These are phyloP conservation scores for Phoenoteleia sp. DNA, from an alignment of 2,888 invertebrate genomes.

Conservation along the genomic window DNA sequence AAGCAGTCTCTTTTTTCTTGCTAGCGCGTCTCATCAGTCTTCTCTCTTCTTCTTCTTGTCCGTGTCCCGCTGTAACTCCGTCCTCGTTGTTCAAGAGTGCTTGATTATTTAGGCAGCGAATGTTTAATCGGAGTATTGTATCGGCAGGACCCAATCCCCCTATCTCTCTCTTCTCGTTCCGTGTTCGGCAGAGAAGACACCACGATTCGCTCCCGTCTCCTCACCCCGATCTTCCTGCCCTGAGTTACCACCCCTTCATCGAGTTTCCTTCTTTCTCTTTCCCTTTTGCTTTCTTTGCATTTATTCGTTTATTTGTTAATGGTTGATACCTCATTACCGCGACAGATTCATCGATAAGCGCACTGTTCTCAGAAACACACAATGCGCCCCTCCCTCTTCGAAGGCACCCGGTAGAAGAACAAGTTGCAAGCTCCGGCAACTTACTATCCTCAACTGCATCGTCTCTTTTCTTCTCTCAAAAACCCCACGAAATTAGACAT, in stretches of 20 bases:
- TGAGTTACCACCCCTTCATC: constrained; percentile 42
- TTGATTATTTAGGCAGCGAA: constrained; percentile 86
- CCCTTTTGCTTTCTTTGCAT: constrained; percentile 75
- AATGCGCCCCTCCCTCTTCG: constrained; percentile 82
- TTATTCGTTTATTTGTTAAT: constrained; percentile 86
- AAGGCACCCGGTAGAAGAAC: constrained; percentile 19
- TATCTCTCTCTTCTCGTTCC: constrained; percentile 17
- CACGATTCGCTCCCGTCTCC: constrained; percentile 51
- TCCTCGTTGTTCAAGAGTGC: constrained; percentile 61
- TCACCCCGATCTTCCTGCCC: too few species aligned
- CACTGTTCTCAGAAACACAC: constrained; percentile 86
- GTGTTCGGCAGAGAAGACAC: constrained; percentile 62
- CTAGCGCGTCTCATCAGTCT: constrained; percentile 50
- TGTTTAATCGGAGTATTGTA: constrained; percentile 86
- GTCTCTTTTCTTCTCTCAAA: constrained; percentile 28
- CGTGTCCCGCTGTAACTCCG: constrained; percentile 11
- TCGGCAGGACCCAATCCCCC: constrained; percentile 74
- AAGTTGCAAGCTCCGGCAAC: constrained; percentile 54
- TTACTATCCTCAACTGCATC: constrained; percentile 30
- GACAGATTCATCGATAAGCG: constrained; percentile 86
- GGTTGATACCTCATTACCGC: constrained; percentile 87
- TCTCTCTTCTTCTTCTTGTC: constrained; percentile 33
- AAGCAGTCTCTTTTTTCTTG: constrained; percentile 41
- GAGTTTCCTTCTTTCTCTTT: constrained; percentile 69
- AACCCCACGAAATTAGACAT: constrained; percentile 54